phyloP scores from a whole-genome alignment of 2,888 invertebrate species.

The Drosophila anceps region DNA sequence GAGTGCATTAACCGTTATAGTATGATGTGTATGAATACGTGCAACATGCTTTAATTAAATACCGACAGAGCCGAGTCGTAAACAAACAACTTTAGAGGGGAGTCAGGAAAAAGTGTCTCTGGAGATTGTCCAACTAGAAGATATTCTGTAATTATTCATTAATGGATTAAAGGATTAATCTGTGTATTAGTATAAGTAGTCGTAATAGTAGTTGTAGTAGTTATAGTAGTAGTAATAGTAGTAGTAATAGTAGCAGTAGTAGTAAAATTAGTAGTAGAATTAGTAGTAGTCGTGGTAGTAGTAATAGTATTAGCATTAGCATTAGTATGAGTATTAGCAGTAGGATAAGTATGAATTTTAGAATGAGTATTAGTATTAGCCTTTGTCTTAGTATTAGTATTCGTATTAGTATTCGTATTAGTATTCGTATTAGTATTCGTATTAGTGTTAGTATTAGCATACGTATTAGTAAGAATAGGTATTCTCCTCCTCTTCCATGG shows the following conservation, averaged over 20 bases:
- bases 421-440: not conserved
- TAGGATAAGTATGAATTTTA: not conserved
- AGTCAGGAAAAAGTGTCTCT: not conserved
- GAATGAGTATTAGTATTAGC: not conserved
- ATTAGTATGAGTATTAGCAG: not conserved
- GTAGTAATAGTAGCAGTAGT: not conserved
- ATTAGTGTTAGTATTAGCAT: not conserved
- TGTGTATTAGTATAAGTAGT: not conserved
- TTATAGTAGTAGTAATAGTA: not conserved
- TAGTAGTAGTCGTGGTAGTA: not conserved
- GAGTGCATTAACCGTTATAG: slow-evolving; percentile 67
- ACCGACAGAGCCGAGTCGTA: slow-evolving; percentile 35
- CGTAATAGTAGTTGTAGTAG: not conserved
- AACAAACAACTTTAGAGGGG: slow-evolving; percentile 19
- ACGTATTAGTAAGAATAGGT: no score
- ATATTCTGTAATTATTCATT: not conserved
- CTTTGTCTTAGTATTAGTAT: not conserved
- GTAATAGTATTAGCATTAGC: not conserved
- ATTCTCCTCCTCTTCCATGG: no score
- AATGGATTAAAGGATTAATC: no score
- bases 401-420: not conserved
- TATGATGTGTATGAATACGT: slow-evolving; percentile 25
- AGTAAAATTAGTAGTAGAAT: not conserved
- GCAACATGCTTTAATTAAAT: slow-evolving; percentile 62
- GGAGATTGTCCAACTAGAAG: not conserved